Evolutionary conservation across 2,888 invertebrate species (phyloP), one percentile per base, ranked within the genome.

Genomic region (Acanthoscelides obtectus): DNA sequence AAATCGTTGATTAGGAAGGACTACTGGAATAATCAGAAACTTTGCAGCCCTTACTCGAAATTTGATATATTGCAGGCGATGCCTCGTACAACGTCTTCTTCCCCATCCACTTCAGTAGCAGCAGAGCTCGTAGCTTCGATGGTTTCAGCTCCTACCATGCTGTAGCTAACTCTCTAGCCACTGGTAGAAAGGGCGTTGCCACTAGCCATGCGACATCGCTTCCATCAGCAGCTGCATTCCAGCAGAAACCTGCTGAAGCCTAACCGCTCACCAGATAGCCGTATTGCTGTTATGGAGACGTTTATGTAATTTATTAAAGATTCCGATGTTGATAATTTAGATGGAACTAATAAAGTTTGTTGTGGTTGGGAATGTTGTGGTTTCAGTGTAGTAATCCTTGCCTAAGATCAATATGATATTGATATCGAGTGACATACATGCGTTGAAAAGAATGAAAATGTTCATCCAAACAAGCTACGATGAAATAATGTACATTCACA

Each of bases 121-220:
- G 71, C 5, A 72, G 76, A n/a, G 77, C 81, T 4, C 77, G 79
- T 63, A 77, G 80, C 5, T 86, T 86, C 20, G 85, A 86, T 20
- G 87, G 89, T 0, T 70, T 76, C 3, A 89, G 90, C 2, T 88
- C 89, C 0, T 89, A 91, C 17, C 91, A 90, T 0, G 92, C 92
- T 0, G 89, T 93, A 20, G 92, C 93, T 27, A 93, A 93, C 80
- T 91, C 92, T 72, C 92, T 90, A 82, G 92, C 92, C 80, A 92
- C 92, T 0, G 90, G 90, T 0, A 89, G 63, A 66, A 90, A 92
- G 2, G 92, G 92, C 0, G 89, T 92, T 1, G 92, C 92, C 19
- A 90, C 89, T 72, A 92, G 92, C 76, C 91, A 92, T 76, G 92
- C 93, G 0, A 92, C 92, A 0, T 90, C 92, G 0, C 92, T 91